Evolutionary conservation across 2,797 vertebrate species (phyloP).

Genomic region (Nasua narica): DNA sequence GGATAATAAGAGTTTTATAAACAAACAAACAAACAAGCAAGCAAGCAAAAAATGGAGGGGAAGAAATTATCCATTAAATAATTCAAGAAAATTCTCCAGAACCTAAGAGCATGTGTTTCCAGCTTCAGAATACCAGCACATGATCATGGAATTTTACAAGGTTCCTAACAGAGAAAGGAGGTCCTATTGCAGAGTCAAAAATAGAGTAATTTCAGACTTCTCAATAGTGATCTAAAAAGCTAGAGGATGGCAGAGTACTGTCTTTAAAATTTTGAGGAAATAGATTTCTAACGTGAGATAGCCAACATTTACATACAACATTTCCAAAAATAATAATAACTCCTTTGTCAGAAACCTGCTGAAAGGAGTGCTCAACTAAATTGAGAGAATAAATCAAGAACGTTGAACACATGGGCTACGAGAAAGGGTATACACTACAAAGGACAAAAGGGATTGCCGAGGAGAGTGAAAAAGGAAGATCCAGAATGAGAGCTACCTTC

Average conservation of each 20-base stretch:
- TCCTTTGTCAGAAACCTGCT: neutral
- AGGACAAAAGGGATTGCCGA: neutral
- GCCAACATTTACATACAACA: neutral
- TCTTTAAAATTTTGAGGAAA: neutral
- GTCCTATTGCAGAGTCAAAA: neutral
- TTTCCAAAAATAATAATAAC: neutral
- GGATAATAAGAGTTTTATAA: neutral
- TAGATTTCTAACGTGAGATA: neutral
- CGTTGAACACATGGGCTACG: neutral
- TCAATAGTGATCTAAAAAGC: neutral
- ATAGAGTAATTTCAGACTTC: neutral
- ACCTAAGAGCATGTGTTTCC: neutral
- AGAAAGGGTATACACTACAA: neutral
- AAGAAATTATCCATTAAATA: neutral
- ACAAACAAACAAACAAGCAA: neutral
- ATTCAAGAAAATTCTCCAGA: neutral
- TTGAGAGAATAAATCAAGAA: neutral
- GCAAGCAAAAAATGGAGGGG: neutral
- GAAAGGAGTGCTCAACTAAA: neutral
- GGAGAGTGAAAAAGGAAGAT: neutral
- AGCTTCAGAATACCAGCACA: neutral
- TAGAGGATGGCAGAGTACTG: neutral
- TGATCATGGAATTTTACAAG: neutral
- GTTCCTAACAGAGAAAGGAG: neutral
- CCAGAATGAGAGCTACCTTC: neutral